Evolutionary conservation across 2,797 vertebrate genomes (phyloP).

Genomic region (Sebastiscus tertius): DNA sequence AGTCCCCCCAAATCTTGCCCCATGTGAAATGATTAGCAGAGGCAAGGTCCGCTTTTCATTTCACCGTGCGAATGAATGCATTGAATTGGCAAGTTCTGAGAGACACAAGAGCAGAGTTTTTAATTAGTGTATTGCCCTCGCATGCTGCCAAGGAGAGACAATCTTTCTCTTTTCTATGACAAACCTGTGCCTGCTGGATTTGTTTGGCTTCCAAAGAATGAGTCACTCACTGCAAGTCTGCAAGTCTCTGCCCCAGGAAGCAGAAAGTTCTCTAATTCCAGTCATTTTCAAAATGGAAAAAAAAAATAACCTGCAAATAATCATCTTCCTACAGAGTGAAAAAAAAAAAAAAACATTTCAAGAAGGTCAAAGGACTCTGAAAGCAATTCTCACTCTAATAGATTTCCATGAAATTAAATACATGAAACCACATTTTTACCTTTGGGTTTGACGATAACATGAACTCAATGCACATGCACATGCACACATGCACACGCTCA

Average conservation of each 20-base stretch:
- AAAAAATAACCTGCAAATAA: slow-evolving; percentile 70
- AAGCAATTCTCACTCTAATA: slow-evolving; percentile 81
- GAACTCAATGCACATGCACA: slow-evolving; percentile 15
- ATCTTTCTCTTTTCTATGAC: slow-evolving; percentile 37
- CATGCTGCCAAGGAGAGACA: slow-evolving; percentile 48
- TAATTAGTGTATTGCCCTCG: slow-evolving; percentile 70
- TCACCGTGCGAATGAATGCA: slow-evolving; percentile 51
- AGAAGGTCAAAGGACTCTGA: slow-evolving; percentile 78
- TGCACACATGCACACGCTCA: neutral
- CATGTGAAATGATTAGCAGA: slow-evolving; percentile 63
- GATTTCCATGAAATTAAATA: slow-evolving; percentile 82
- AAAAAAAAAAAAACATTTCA: slow-evolving; percentile 66
- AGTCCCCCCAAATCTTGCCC: slow-evolving; percentile 45
- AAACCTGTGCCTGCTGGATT: slow-evolving; percentile 28
- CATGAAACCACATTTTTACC: slow-evolving; percentile 63
- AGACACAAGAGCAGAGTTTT: slow-evolving; percentile 62
- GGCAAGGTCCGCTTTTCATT: slow-evolving; percentile 59
- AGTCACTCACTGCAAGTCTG: slow-evolving; percentile 38
- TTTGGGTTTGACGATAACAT: slow-evolving; percentile 53
- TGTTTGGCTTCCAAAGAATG: slow-evolving; percentile 45
- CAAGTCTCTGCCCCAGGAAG: slow-evolving; percentile 50
- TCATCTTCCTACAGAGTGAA: slow-evolving; percentile 66
- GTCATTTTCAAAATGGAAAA: slow-evolving; percentile 66
- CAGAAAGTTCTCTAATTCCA: slow-evolving; percentile 69
- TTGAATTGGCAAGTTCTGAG: slow-evolving; percentile 62